phyloP scores from a whole-genome alignment of 2,797 vertebrate genomes.

The Neoniphon sammara region DNA sequence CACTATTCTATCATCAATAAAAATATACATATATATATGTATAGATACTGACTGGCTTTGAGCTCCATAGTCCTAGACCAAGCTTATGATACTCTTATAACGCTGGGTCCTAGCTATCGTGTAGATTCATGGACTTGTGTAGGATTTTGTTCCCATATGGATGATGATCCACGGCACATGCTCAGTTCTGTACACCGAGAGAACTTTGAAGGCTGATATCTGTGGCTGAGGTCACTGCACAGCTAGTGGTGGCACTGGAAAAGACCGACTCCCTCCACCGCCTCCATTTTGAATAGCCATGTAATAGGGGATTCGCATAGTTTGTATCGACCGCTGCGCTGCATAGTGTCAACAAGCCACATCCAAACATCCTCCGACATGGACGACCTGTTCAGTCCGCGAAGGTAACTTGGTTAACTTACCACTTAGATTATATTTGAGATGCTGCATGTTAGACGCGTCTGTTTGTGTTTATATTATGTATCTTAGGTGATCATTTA shows the following conservation, averaged over 20 bases:
- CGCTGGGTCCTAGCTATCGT: no score
- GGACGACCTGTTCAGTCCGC: slow-evolving; percentile 96
- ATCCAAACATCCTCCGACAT: slow-evolving; percentile 89
- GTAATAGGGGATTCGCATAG: slow-evolving; percentile 89
- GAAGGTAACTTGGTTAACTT: slow-evolving; percentile 90
- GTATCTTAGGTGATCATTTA: slow-evolving; percentile 48
- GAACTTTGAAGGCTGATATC: slow-evolving; percentile 92
- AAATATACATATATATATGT: no score
- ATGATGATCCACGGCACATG: slow-evolving; percentile 91
- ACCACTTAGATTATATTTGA: slow-evolving; percentile 5
- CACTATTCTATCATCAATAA: no score
- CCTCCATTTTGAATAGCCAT: slow-evolving; percentile 99
- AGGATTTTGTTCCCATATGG: neutral
- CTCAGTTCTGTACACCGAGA: slow-evolving; percentile 90
- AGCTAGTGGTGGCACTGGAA: slow-evolving; percentile 76
- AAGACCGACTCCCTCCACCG: slow-evolving; percentile 89
- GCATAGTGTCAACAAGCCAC: slow-evolving; percentile 87
- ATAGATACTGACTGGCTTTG: no score
- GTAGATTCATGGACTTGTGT: slow-evolving; percentile 63
- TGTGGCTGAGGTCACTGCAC: slow-evolving; percentile 98
- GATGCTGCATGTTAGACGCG: neutral
- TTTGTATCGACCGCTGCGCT: slow-evolving; percentile 83
- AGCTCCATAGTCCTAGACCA: no score
- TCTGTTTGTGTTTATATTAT: neutral
- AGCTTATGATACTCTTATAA: no score